These are phyloP conservation scores for Tetrax tetrax DNA, from an alignment of 2,113 vertebrate genomes.

Conservation along the genomic window DNA sequence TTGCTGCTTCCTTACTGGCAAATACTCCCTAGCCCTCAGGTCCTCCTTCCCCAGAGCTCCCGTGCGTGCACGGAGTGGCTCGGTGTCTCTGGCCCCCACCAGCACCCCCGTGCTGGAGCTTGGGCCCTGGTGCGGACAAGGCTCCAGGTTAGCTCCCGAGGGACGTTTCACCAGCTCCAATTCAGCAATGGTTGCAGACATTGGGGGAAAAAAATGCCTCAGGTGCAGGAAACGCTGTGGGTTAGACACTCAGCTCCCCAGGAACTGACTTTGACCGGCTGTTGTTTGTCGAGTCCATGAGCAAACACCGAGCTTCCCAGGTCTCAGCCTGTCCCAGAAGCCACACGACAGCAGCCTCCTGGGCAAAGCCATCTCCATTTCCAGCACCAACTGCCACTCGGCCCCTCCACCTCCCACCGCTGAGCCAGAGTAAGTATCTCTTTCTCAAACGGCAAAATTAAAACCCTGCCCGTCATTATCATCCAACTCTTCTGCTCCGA, in stretches of 20 bases:
- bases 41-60: background rate
- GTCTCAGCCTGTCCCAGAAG: background rate
- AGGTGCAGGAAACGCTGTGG: background rate
- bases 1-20: background rate
- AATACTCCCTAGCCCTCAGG: background rate
- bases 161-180: background rate
- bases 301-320: background rate
- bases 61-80: rapidly evolving
- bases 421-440: background rate
- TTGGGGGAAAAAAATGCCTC: background rate
- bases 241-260: background rate
- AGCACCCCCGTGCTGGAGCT: background rate
- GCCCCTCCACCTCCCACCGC: background rate
- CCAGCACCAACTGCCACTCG: background rate
- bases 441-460: background rate
- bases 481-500: background rate
- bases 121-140: background rate
- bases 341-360: background rate
- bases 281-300: background rate
- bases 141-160: rapidly evolving
- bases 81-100: background rate
- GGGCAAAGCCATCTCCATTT: background rate
- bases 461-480: background rate
- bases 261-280: background rate
- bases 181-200: background rate